phyloP scores from a whole-genome alignment of 2,797 vertebrate species.

The Artibeus lituratus region DNA sequence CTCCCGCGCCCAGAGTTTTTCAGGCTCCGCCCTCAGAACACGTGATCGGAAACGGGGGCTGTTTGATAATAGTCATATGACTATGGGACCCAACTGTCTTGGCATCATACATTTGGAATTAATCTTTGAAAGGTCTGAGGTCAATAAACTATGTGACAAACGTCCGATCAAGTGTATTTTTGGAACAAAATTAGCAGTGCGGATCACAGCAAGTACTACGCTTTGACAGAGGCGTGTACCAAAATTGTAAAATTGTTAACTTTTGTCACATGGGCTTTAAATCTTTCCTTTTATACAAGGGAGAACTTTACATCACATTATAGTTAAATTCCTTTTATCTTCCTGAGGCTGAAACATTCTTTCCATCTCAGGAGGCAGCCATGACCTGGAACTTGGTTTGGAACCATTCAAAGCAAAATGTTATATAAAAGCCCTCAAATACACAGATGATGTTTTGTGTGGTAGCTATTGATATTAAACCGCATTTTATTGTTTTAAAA shows the following conservation, averaged over 20 bases:
- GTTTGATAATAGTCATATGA: neutral
- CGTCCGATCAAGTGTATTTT: neutral
- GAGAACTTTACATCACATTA: neutral
- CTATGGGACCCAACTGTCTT: neutral
- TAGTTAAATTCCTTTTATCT: neutral
- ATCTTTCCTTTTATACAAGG: neutral
- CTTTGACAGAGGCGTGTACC: neutral
- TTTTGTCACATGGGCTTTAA: neutral
- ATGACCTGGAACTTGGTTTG: neutral
- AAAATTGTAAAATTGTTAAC: neutral
- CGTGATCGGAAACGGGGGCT: neutral
- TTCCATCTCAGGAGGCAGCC: neutral
- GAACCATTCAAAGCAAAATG: neutral
- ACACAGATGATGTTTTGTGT: neutral
- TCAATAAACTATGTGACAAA: neutral
- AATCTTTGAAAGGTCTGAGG: neutral
- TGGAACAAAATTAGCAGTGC: neutral
- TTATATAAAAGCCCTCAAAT: neutral
- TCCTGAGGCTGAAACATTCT: neutral
- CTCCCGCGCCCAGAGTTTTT: neutral
- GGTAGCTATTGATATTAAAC: neutral
- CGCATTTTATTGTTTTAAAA: neutral
- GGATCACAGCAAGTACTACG: neutral
- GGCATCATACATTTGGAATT: neutral
- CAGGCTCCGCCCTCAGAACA: neutral